Conservation (phyloP, 1,140 invertebrate species). For the Drosophila burlai region DNA sequence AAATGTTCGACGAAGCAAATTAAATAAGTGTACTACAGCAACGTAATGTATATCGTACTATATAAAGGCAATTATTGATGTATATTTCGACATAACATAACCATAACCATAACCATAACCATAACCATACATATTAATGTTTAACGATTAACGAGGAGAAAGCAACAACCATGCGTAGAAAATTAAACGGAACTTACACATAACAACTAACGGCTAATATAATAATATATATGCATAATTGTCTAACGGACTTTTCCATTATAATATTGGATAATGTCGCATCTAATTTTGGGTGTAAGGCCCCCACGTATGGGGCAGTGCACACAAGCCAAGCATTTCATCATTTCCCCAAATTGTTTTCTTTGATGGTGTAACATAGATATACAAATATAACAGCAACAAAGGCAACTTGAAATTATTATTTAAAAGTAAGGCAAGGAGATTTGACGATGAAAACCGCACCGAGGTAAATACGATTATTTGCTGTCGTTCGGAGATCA, state of each 20-base stretch:
- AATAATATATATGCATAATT: conserved; percentile 40
- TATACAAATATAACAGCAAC: conserved; percentile 63
- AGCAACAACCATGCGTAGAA: conserved; percentile 79
- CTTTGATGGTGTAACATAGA: conserved; percentile 81
- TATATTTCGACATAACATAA: conserved; percentile 66
- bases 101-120: conserved; percentile 57
- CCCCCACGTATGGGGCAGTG: conserved; percentile 24
- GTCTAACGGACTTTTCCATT: conserved; percentile 52
- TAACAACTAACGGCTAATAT: conserved; percentile 33
- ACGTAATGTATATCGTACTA: conserved; percentile 62
- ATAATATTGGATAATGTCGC: conserved; percentile 19
- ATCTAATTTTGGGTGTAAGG: conserved; percentile 35
- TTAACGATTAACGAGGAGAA: conserved; percentile 42
- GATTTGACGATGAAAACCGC: conserved; percentile 1
- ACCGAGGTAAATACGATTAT: conserved; percentile 15
- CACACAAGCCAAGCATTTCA: conserved; percentile 43
- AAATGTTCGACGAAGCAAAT: conserved; percentile 76
- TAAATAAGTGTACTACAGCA: conserved; percentile 77
- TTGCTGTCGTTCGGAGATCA: neutral
- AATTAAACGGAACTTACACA: conserved; percentile 75
- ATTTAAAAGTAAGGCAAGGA: conserved; percentile 10
- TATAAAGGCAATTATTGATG: conserved; percentile 71
- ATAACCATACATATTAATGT: conserved; percentile 48
- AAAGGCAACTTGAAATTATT: conserved; percentile 30
- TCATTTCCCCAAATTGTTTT: conserved; percentile 62